Conservation (phyloP, 2,888 invertebrate species). For the Cephonodes hylas region DNA sequence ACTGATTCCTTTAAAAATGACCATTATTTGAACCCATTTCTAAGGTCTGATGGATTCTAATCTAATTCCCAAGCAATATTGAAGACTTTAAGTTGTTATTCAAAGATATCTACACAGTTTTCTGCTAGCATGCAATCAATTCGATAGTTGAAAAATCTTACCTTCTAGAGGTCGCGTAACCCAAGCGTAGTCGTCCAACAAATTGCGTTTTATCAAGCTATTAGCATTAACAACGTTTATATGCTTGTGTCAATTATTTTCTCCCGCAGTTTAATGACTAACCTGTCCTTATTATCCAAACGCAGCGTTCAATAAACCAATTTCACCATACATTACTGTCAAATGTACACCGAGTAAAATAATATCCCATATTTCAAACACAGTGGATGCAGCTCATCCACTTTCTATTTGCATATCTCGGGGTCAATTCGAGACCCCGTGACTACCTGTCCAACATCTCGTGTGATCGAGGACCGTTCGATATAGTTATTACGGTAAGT, state of each 20-base stretch:
- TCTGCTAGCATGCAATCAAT: no score
- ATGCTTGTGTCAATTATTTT: constrained; percentile 3
- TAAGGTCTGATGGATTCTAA: no score
- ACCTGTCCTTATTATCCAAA: constrained; percentile 1
- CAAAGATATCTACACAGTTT: no score
- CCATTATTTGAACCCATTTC: no score
- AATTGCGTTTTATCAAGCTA: not conserved
- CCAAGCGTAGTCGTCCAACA: not conserved
- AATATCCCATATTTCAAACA: constrained; percentile 16
- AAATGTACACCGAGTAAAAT: constrained; percentile 10
- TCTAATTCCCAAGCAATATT: no score
- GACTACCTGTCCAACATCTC: constrained; percentile 40
- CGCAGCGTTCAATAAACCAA: constrained; percentile 8
- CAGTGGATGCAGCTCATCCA: constrained; percentile 13
- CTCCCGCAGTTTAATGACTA: not conserved
- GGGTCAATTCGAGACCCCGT: constrained; percentile 40
- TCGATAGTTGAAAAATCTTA: no score
- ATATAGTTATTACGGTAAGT: not conserved
- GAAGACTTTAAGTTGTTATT: no score
- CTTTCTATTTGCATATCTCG: constrained; percentile 48
- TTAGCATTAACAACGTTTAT: not conserved
- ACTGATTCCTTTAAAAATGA: no score
- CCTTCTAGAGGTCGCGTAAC: no score
- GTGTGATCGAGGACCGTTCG: not conserved
- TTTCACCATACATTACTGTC: constrained; percentile 11